Evolutionary conservation across 2,888 invertebrate species (phyloP).

Genomic region (Cryptocheilus praepositus): DNA sequence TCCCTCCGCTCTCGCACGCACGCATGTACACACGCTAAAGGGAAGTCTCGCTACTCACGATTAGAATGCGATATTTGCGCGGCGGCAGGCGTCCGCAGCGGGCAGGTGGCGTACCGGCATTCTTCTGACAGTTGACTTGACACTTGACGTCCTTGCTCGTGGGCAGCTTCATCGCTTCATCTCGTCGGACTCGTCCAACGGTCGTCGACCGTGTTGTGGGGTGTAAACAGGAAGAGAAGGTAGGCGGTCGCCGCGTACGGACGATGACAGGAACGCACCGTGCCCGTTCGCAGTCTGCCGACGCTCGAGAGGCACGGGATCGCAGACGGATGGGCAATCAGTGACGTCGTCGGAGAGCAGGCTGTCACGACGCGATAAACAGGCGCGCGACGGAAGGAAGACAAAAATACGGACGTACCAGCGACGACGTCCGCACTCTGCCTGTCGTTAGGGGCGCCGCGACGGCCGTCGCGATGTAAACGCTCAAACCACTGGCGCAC

Average conservation of each 20-base stretch:
- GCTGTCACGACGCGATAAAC: not conserved
- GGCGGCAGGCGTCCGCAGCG: not conserved
- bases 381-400: conserved; percentile 9
- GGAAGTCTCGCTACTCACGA: not conserved
- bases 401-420: conserved; percentile 13
- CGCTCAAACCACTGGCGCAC: conserved; percentile 41
- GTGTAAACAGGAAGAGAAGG: not conserved
- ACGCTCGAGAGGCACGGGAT: too few relatives aligned
- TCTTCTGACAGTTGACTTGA: too few relatives aligned
- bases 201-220: not conserved
- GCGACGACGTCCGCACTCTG: conserved; percentile 23
- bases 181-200: not conserved
- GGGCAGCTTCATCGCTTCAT: too few relatives aligned
- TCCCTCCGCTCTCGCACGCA: not conserved
- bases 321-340: too few relatives aligned
- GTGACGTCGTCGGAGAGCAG: too few relatives aligned
- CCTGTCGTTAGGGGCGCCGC: conserved; percentile 23
- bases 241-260: too few relatives aligned
- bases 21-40: not conserved
- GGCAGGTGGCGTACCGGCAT: too few relatives aligned
- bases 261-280: too few relatives aligned
- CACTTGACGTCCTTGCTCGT: too few relatives aligned
- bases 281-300: too few relatives aligned
- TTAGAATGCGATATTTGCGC: not conserved
- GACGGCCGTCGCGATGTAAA: conserved; percentile 43